These are phyloP conservation scores for rat (Rattus norvegicus) DNA, from an alignment of 2,113 vertebrate genomes.

Conservation along the genomic window GRCr8 NC_086021.1:73103001-73103500, in stretches of 20 bases:
- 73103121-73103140: neutral
- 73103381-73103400: neutral
- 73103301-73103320: neutral
- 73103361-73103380: neutral
- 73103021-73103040: neutral
- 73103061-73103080: neutral
- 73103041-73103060: neutral
- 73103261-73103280: neutral
- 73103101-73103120: neutral
- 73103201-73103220: no score
- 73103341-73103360: neutral
- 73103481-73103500: conserved; percentile 44
- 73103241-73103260: neutral
- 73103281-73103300: neutral
- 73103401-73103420: neutral
- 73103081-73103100: neutral
- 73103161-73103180: no score
- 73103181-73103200: no score
- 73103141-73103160: conserved; percentile 18
- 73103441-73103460: neutral
- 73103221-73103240: neutral
- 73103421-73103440: neutral
- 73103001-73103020: neutral
- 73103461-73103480: conserved; percentile 34
- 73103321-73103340: neutral